These are phyloP conservation scores for Chloromyia formosa DNA, from an alignment of 2,888 invertebrate species.

Conservation along the genomic window DNA sequence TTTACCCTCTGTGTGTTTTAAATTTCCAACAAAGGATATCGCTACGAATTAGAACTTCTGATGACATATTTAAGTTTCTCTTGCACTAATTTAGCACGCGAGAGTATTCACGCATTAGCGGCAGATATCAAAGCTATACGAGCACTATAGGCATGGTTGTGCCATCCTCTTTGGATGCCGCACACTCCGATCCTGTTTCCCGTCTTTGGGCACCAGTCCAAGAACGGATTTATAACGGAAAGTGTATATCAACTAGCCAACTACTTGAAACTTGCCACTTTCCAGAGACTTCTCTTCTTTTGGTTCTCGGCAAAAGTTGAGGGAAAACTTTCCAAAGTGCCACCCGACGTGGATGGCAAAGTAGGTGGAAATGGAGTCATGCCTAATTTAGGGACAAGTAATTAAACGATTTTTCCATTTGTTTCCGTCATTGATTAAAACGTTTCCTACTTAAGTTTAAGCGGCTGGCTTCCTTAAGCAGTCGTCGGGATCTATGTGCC, in stretches of 20 bases:
- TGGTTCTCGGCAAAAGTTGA: too few species aligned
- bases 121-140: too few species aligned
- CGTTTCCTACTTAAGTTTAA: background rate
- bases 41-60: too few species aligned
- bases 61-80: too few species aligned
- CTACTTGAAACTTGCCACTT: constrained; percentile 16
- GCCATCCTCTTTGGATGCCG: too few species aligned
- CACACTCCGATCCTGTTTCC: too few species aligned
- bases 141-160: too few species aligned
- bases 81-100: too few species aligned
- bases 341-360: constrained; percentile 6
- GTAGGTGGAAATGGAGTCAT: constrained; percentile 40
- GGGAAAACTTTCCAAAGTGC: background rate
- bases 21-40: too few species aligned
- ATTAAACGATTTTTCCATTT: constrained; percentile 29
- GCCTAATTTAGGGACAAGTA: constrained; percentile 33
- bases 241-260: constrained; percentile 16
- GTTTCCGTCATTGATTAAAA: constrained; percentile 38
- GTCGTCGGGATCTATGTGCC: background rate
- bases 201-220: constrained; percentile 21
- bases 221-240: constrained; percentile 26
- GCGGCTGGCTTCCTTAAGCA: background rate
- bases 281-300: too few species aligned
- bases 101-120: too few species aligned
- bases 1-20: too few species aligned